Percentiles rank a stretch among this genome's conserved stretches.
These are phyloP conservation scores for Pristionchus japonicus DNA, from an alignment of 2,888 invertebrate genomes.

Conservation along the genomic window DNA sequence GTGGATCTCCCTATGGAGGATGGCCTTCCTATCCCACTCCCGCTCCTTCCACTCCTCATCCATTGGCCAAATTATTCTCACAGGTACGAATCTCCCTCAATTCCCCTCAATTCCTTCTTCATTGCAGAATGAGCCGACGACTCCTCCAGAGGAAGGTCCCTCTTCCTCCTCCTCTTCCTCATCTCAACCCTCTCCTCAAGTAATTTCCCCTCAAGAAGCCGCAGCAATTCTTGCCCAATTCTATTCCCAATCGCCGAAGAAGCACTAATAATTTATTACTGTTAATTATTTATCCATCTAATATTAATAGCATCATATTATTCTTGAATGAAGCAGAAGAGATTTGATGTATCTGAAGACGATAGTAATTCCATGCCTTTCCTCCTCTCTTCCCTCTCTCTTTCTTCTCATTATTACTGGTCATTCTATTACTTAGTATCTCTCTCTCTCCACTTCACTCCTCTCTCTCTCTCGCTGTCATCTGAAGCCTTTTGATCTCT, in stretches of 20 bases:
- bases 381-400: background rate
- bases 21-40: background rate
- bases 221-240: conserved; percentile 45
- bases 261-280: conserved; percentile 40
- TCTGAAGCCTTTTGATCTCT: background rate
- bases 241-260: conserved; percentile 21
- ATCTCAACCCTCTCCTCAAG: conserved; percentile 23
- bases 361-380: background rate
- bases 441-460: background rate
- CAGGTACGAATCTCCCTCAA: background rate
- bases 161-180: background rate
- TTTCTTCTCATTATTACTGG: conserved; percentile 32
- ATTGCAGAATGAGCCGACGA: background rate
- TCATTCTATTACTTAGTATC: conserved; percentile 30
- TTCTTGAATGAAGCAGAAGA: conserved; percentile 7
- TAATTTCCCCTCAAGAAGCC: conserved; percentile 43
- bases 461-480: conserved; percentile 9
- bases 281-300: conserved; percentile 15
- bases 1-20: background rate
- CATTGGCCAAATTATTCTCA: conserved; percentile 11
- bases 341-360: background rate
- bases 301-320: conserved; percentile 12
- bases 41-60: conserved; percentile 32
- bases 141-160: background rate
- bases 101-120: background rate